Base-by-base conservation (phyloP, 1,140 invertebrate species). In the Calliopsis andreniformis region DNA sequence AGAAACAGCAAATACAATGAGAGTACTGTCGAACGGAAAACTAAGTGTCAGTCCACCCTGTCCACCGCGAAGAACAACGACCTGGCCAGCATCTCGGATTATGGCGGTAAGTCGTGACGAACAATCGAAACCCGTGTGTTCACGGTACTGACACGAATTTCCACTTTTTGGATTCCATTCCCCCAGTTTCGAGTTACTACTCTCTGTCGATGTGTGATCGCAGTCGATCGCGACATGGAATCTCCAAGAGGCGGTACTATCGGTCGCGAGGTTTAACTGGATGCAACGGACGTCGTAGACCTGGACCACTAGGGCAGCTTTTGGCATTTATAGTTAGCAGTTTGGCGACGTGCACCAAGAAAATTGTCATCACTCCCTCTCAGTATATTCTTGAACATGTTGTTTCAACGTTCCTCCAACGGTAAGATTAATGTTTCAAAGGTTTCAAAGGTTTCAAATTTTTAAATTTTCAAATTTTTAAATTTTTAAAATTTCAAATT, bases 271-370 rank as follows among this genome's bases (percentile, higher is more conserved):
- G 77, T 0, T 32, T 53, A 25, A 78, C 81, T 42, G 69, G 79
- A 20, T 76, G 81, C 8, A 70, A 66, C 25, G 61, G 71, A 12
- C 83, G 88, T 49, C 82, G 81, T 62, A 80, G 83, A 69, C 87
- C 85, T 0, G 85, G 87, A 28, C 86, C 88, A 0, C 79, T 90
- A 3, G 87, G 87, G 30, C 86, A 85, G 39, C 35, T 90, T 14
- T 63, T 90, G 16, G 86, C 79, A 3, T 88, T 88, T 55, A 71
- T 90, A 5, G 82, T 85, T 0, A 62, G 68, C 30, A 86, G 86
- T 70, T 64, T 90, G 32, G 79, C 81, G 5, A 77, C 77, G 3
- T 89, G 86, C 20, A 88, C 88, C 2, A 87, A 79, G 53, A 85
- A 78, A 20, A 76, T 90, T 12, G 45, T 90, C 8, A 71, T 90